Evolutionary conservation across 2,888 invertebrate genomes (phyloP), one percentile per base, ranked within the genome.

Genomic region (Malthinus seriepunctatus): DNA sequence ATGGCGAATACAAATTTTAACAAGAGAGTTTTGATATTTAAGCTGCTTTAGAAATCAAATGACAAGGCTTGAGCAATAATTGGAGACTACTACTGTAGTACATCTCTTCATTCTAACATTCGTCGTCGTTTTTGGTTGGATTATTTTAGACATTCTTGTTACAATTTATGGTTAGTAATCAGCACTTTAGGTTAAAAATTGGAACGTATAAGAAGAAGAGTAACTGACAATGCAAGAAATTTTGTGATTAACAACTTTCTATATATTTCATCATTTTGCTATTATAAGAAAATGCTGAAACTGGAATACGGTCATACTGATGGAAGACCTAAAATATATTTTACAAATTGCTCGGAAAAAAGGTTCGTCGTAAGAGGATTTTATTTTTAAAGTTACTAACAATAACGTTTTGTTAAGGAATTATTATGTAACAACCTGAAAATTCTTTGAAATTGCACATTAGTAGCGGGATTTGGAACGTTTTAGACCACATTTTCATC

Each of bases 41-140:
- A 23, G 23, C 67, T 69, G 63, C 71, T 72, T 70, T 69, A 68
- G 69, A 72, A 73, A 71, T 68, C 71, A 71, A 72, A 72, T 71
- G 71, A 71, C 71, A 71, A 70, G 72, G 45, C 69, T 67, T 63
- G 58, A 61, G 69, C 5, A 68, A 69, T 72, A 73, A 73, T 73
- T 73, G 72, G 71, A 73, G 71, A 64, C 63, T 66, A 61, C n/a
- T n/a, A n/a, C n/a, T 5, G 23, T 23, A 23, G 23, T 56, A 51
- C 52, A 58, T 57, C 56, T 55, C 10, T 56, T 52, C 60, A 60
- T 62, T 54, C 57, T 50, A 50, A 56, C 50, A 42, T 50, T 50
- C 44, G 32, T 23, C 23, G 23, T 23, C 23, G 23, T 23, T 23
- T 23, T 23, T 23, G 23, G 23, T 15, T 38, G 37, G 45, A 56